Evolutionary conservation across 2,888 invertebrate genomes (phyloP).

Genomic region (Sialis fuliginosa): DNA sequence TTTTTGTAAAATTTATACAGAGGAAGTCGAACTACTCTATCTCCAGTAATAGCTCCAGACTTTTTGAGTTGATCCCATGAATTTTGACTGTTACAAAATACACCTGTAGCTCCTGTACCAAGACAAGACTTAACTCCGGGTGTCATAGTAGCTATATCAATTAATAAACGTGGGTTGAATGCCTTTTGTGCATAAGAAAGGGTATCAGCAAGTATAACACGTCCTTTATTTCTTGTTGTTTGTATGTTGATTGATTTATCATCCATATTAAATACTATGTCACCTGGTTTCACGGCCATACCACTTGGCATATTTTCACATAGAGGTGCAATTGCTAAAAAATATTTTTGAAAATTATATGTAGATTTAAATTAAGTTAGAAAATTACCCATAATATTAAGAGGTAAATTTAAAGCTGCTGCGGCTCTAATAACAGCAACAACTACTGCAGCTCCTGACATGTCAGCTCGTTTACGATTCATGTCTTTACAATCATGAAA

Average conservation of each 20-base stretch:
- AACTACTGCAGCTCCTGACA: constrained; percentile 45
- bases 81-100: constrained; percentile 31
- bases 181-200: constrained; percentile 23
- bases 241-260: constrained; percentile 43
- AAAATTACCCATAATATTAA: constrained; percentile 27
- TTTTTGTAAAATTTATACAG: constrained; percentile 33
- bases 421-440: constrained; percentile 32
- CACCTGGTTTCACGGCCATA: constrained; percentile 35
- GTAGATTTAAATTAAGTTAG: too few relatives aligned
- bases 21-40: constrained; percentile 43
- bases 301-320: constrained; percentile 37
- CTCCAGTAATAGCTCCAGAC: constrained; percentile 35
- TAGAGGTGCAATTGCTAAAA: constrained; percentile 19
- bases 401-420: constrained; percentile 30
- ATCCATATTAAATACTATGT: constrained; percentile 28
- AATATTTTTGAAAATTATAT: too few relatives aligned
- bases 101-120: constrained; percentile 33
- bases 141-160: constrained; percentile 56
- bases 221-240: constrained; percentile 37
- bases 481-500: constrained; percentile 10
- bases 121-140: constrained; percentile 32
- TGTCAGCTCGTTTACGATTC: constrained; percentile 30
- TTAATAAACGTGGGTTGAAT: constrained; percentile 38
- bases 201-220: constrained; percentile 22
- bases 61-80: constrained; percentile 31